Percentiles rank a stretch among this genome's conserved stretches.
Evolutionary conservation across 2,888 invertebrate species (phyloP).

Genomic region (Lomographa bimaculata): DNA sequence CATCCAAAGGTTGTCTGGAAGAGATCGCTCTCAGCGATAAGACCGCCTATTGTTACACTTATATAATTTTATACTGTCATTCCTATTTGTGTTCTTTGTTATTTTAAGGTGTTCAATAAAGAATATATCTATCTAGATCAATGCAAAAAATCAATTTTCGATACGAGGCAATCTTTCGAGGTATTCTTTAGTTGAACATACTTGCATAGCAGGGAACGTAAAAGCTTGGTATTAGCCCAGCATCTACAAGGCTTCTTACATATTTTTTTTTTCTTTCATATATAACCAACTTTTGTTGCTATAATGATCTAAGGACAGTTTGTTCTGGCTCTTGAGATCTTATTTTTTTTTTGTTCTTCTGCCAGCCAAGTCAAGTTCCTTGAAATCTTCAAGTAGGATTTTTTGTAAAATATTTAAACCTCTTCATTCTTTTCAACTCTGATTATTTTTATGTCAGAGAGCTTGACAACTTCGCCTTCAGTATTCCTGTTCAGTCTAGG

Average conservation of each 20-base stretch:
- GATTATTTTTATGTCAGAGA: conserved; percentile 2
- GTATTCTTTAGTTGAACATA: conserved; percentile 2
- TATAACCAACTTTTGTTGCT: background rate
- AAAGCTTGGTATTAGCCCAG: conserved; percentile 1
- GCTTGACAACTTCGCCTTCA: no score
- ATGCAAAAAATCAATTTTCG: no score
- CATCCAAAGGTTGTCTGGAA: no score
- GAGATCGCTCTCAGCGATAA: no score
- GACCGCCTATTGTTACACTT: no score
- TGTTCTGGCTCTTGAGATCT: conserved; percentile 1
- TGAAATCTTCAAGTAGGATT: conserved; percentile 5
- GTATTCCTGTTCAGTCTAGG: conserved; percentile 1
- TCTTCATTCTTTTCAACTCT: conserved; percentile 3
- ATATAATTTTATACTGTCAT: no score
- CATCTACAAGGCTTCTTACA: background rate
- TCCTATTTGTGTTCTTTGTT: no score
- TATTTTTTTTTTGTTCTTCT: background rate
- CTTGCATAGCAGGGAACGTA: conserved; percentile 2
- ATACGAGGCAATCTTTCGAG: no score
- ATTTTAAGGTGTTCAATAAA: no score
- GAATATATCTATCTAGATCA: no score
- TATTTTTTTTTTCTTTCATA: conserved; percentile 2
- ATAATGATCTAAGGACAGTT: no score
- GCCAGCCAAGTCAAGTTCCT: conserved; percentile 1
- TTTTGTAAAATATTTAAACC: conserved; percentile 1